Base-by-base conservation (phyloP, 2,797 vertebrate genomes). In the Myioborus miniatus region DNA sequence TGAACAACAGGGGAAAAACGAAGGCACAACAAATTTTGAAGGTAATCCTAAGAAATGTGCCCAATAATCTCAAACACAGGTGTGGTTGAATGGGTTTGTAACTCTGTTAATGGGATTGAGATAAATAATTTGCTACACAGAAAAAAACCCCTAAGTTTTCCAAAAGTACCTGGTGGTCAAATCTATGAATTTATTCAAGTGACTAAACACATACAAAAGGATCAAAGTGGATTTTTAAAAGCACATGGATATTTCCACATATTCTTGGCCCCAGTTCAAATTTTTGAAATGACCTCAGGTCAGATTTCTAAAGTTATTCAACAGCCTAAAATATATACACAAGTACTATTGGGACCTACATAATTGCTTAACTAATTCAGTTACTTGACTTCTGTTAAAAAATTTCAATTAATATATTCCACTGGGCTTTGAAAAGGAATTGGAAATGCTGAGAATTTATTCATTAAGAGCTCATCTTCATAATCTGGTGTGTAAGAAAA, bases 341-440 rank as follows among this genome's bases (percentile, higher is more conserved):
- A 87, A 70, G 39, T 56, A 53, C 83, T 76, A 74, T 79, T 30
- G 87, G 83, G 85, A 90, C 53, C 36, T 74, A 58, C 34, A 30
- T 76, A 82, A 93, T 37, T 56, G 32, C 83, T 75, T 90, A 93
- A 92, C 50, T 80, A 92, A 92, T 83, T 93, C 74, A 69, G 12
- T 81, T 56, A 41, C 74, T 68, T 76, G 49, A 94, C 47, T 91
- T 69, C 49, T 80, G 63, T 53, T 86, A 72, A 88, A 86, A 91
- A 83, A 39, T 59, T 59, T 82, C 67, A 72, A 82, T 79, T 89
- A 88, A 85, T 83, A 41, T 64, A 87, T 87, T 91, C 84, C 43
- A 37, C 16, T 32, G 69, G 56, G 82, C 64, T 95, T 94, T 78
- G 75, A 80, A 95, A 90, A 91, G 27, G 52, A 71, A 59, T 62